Conservation (phyloP, 1,140 invertebrate species). For the Aphaenogaster ashmeadi region DNA sequence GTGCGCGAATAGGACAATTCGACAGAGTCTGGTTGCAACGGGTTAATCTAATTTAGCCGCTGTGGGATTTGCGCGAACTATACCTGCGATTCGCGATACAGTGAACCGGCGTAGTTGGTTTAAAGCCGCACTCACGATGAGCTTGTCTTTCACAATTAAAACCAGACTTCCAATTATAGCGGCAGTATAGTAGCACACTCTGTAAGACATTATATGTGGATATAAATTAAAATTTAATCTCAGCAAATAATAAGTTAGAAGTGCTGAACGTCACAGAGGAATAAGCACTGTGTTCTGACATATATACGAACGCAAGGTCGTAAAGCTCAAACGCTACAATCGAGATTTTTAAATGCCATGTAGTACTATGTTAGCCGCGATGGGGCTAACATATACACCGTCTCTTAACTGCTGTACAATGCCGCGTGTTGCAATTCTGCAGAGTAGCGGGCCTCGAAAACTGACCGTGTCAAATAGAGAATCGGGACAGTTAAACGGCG, state of each 20-base stretch:
- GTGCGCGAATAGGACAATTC: constrained; percentile 72
- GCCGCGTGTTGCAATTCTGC: constrained; percentile 10
- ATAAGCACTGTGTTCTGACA: not conserved
- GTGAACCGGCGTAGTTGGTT: constrained; percentile 40
- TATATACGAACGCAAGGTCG: not conserved
- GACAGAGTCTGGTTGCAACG: constrained; percentile 72
- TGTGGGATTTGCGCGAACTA: constrained; percentile 73
- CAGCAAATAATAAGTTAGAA: not conserved
- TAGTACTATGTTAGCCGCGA: not conserved
- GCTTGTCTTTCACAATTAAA: constrained; percentile 19
- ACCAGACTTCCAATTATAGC: not conserved
- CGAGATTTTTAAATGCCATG: not conserved
- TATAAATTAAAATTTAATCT: constrained; percentile 40
- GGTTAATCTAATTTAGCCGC: constrained; percentile 81
- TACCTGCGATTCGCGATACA: constrained; percentile 26
- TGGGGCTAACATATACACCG: not conserved
- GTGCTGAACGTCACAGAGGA: not conserved
- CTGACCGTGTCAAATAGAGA: constrained; percentile 38
- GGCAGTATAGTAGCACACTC: not conserved
- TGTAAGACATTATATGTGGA: not conserved
- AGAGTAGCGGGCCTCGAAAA: constrained; percentile 15
- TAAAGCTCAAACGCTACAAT: not conserved
- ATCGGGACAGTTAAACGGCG: constrained; percentile 33
- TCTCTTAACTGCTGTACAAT: constrained; percentile 26
- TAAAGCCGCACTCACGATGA: constrained; percentile 40